phyloP scores from a whole-genome alignment of 2,888 invertebrate species.

The Brassicogethes aeneus region DNA sequence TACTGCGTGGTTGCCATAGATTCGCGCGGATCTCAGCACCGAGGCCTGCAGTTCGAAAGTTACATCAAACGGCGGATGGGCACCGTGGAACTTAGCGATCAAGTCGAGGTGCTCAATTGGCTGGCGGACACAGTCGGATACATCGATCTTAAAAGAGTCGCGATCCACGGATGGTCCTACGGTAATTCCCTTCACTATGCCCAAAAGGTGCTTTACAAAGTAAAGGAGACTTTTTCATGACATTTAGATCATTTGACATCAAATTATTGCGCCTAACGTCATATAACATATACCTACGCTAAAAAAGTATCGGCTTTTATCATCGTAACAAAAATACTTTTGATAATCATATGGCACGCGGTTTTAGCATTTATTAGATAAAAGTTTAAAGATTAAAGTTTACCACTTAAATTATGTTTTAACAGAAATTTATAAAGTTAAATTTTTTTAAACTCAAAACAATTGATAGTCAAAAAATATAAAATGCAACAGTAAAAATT shows the following conservation, averaged over 20 bases:
- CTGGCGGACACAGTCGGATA: conserved; percentile 74
- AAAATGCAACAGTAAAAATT: too few relatives aligned
- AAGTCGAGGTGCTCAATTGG: conserved; percentile 83
- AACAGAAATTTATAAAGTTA: too few relatives aligned
- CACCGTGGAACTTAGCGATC: conserved; percentile 86
- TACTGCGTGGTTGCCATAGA: conserved; percentile 95
- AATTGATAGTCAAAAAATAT: too few relatives aligned
- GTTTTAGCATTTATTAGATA: too few relatives aligned
- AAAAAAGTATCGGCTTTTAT: too few relatives aligned
- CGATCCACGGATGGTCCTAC: conserved; percentile 98
- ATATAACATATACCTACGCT: neutral
- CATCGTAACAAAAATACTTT: too few relatives aligned
- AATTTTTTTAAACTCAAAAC: too few relatives aligned
- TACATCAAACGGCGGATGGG: conserved; percentile 88
- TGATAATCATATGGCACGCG: too few relatives aligned
- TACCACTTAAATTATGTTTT: too few relatives aligned
- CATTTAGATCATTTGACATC: neutral
- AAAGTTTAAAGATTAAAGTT: too few relatives aligned
- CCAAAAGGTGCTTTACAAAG: neutral
- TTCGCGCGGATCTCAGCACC: conserved; percentile 88
- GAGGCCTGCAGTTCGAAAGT: conserved; percentile 88
- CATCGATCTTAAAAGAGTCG: conserved; percentile 87
- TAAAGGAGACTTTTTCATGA: conserved; percentile 2
- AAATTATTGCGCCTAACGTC: neutral
- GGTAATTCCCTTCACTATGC: conserved; percentile 47